These are phyloP conservation scores for Anoplius nigerrimus DNA, from an alignment of 2,888 invertebrate genomes.

Conservation along the genomic window DNA sequence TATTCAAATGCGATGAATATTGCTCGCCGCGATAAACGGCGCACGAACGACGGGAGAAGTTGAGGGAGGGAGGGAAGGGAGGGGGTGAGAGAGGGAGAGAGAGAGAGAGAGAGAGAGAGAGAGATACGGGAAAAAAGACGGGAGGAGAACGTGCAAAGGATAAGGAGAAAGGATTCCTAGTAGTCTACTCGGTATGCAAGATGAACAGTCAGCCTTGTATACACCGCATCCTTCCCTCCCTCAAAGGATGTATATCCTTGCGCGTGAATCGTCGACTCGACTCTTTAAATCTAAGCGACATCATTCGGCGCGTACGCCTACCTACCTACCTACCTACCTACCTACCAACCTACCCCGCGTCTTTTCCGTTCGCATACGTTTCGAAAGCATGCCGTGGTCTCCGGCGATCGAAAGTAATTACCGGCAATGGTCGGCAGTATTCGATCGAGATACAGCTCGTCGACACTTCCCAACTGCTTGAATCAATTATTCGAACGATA, in stretches of 20 bases:
- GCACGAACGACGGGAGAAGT: conserved; percentile 51
- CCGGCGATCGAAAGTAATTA: no score
- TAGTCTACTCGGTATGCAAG: conserved; percentile 64
- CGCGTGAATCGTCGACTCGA: conserved; percentile 37
- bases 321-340: background rate
- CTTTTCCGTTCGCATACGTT: no score
- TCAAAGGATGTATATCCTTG: conserved; percentile 47
- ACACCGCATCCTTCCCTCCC: conserved; percentile 41
- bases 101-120: conserved; percentile 24
- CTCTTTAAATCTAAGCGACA: conserved; percentile 7
- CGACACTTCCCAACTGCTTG: conserved; percentile 21
- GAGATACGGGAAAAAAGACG: conserved; percentile 19
- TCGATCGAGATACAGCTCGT: no score
- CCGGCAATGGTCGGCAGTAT: no score
- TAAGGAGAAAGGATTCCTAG: conserved; percentile 60
- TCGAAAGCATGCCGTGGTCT: no score
- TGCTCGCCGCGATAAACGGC: conserved; percentile 66
- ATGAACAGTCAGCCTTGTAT: conserved; percentile 55
- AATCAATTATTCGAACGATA: conserved; percentile 30
- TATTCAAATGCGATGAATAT: conserved; percentile 72
- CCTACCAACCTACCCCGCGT: background rate
- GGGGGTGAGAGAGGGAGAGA: conserved; percentile 34
- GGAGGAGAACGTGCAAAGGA: conserved; percentile 47
- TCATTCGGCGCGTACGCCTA: background rate
- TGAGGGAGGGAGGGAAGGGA: conserved; percentile 38